Conservation (phyloP, 2,113 vertebrate species). For the Ibidorhyncha struthersii region DNA sequence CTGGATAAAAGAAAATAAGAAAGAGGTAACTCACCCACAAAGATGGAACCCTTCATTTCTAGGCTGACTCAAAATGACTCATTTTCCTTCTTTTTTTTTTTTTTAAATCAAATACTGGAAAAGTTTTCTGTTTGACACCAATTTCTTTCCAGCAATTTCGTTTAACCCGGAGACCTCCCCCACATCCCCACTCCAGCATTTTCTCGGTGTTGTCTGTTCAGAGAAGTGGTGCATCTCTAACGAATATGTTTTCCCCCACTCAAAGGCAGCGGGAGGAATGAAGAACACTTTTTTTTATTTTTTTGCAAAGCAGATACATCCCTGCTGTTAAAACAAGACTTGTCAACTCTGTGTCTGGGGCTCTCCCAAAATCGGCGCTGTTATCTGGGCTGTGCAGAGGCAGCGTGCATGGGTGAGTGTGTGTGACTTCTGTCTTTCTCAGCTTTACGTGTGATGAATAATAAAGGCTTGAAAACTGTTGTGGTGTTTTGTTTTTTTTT, state of each 20-base stretch:
- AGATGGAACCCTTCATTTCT: neutral
- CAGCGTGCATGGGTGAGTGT: rapidly evolving
- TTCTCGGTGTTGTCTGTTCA: neutral
- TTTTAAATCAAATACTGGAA: neutral
- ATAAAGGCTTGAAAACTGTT: neutral
- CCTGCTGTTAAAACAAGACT: neutral
- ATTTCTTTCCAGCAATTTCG: neutral
- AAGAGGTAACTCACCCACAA: neutral
- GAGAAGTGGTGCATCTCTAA: neutral
- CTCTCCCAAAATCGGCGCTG: neutral
- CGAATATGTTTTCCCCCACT: neutral
- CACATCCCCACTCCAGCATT: neutral
- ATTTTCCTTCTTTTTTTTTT: neutral
- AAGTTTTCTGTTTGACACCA: neutral
- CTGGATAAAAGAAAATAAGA: neutral
- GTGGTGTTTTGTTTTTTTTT: neutral
- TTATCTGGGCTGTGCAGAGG: neutral
- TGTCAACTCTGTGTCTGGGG: neutral
- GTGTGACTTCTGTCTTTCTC: neutral
- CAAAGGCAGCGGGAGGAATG: neutral
- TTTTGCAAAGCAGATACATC: neutral
- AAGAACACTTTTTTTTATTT: neutral
- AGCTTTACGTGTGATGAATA: neutral
- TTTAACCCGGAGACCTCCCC: neutral
- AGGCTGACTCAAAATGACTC: neutral